Evolutionary conservation across 2,888 invertebrate genomes (phyloP).

Genomic region (Cerastoderma edule): DNA sequence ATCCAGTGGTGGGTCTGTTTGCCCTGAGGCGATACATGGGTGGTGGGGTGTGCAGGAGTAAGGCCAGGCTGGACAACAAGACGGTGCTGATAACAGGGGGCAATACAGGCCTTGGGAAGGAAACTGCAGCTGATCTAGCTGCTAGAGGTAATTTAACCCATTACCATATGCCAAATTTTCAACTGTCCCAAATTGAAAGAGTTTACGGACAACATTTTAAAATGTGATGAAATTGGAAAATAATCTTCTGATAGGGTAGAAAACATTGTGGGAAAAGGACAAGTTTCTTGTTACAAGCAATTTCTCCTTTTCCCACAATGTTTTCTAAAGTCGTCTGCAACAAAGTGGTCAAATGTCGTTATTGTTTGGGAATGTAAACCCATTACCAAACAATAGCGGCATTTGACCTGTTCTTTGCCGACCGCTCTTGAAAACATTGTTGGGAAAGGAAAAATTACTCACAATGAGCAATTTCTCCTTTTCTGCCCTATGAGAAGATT

Average conservation of each 20-base stretch:
- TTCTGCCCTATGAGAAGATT: too few species aligned
- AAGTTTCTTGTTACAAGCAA: not conserved
- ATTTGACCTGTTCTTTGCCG: too few species aligned
- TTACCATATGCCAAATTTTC: too few species aligned
- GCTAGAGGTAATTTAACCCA: constrained; percentile 75
- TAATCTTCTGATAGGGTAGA: too few species aligned
- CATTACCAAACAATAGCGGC: too few species aligned
- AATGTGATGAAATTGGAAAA: too few species aligned
- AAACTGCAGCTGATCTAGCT: constrained; percentile 78
- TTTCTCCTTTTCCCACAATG: not conserved
- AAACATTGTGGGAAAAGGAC: not conserved
- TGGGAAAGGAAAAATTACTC: too few species aligned
- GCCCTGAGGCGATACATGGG: constrained; percentile 45
- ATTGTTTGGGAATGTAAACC: too few species aligned
- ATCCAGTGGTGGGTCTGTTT: constrained; percentile 17
- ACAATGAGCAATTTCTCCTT: too few species aligned
- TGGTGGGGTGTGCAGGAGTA: constrained; percentile 64
- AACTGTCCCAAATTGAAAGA: not conserved
- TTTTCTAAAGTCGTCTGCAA: too few species aligned
- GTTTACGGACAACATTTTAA: not conserved
- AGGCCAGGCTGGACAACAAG: constrained; percentile 71
- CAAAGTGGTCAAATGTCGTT: too few species aligned
- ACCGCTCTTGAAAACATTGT: too few species aligned
- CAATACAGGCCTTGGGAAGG: constrained; percentile 81
- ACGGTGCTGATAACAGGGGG: constrained; percentile 81